phyloP scores from a whole-genome alignment of 2,888 invertebrate genomes.

The Diplolepis rosae region DNA sequence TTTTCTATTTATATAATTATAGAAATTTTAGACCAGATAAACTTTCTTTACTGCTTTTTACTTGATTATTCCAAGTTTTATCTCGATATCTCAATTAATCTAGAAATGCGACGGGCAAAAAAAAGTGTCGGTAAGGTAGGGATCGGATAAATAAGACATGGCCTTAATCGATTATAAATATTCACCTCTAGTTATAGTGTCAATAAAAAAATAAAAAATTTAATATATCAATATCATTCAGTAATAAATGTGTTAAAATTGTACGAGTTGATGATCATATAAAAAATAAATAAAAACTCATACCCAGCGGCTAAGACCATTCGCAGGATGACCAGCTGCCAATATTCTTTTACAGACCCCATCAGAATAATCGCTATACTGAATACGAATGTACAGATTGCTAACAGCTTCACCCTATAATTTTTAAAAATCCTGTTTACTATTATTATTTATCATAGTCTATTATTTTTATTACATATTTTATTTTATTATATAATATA shows the following conservation, averaged over 20 bases:
- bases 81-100: too few species aligned
- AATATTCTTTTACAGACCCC: conserved; percentile 88
- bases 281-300: conserved; percentile 49
- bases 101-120: too few species aligned
- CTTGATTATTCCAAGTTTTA: too few species aligned
- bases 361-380: conserved; percentile 89
- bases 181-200: too few species aligned
- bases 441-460: background rate
- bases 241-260: background rate
- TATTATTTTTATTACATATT: background rate
- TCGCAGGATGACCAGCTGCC: conserved; percentile 90
- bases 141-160: too few species aligned
- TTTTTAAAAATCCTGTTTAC: too few species aligned
- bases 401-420: conserved; percentile 82
- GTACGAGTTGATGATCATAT: background rate
- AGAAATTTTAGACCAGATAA: too few species aligned
- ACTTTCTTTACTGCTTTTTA: too few species aligned
- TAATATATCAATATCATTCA: conserved; percentile 10
- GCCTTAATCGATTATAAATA: too few species aligned
- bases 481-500: background rate
- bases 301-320: conserved; percentile 91
- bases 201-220: background rate
- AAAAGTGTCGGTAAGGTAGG: too few species aligned
- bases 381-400: conserved; percentile 86
- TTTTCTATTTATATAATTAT: too few species aligned